Base-by-base conservation (phyloP, 1,140 invertebrate species). In the Drosophila biarmipes region DNA sequence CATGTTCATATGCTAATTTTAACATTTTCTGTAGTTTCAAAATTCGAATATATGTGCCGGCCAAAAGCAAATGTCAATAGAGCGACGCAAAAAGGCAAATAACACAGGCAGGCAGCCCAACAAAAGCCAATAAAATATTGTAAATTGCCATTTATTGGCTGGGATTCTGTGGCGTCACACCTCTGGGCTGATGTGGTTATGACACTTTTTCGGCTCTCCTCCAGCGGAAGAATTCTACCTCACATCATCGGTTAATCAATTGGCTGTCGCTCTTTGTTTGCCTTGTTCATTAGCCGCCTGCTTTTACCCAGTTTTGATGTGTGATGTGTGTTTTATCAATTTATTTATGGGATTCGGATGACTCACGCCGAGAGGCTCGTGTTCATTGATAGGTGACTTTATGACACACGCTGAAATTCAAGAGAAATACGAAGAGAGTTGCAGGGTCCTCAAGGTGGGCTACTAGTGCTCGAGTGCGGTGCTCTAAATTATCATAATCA, bases 1-100 rank as follows among this genome's bases (percentile, higher is more conserved):
- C 19, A 29, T 24, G 15, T 52, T 56, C 24, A 61, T 72, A 80
- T 80, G 78, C 59, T 80, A 80, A 80, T 80, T 76, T 80, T 80
- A 61, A 56, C 57, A 80, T 80, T 78, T 78, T 19, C 24, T 43
- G 29, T 69, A 53, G 14, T 35, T 69, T 54, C n/a, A 15, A 14
- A 37, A 29, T 69, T 54, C n/a, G 19, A 14, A 37, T 27, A 42
- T 35, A 67, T 24, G 34, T 42, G 17, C 45, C 40, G 55, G 49
- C 45, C 15, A 56, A 35, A 64, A 37, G 24, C 55, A 63, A 61
- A 78, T 45, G 58, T 52, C 53, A 63, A 63, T 45, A 77, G 55
- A 71, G 35, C 62, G 38, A 59, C 54, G 58, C 73, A 80, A 76
- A 76, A 55, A 17, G 24, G 37, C 46, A 75, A 57, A 63, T 38